A percentile compares a stretch with the other conserved stretches of the same genome.
phyloP scores from a whole-genome alignment of 2,888 invertebrate species.

The Brachylomia viminalis region DNA sequence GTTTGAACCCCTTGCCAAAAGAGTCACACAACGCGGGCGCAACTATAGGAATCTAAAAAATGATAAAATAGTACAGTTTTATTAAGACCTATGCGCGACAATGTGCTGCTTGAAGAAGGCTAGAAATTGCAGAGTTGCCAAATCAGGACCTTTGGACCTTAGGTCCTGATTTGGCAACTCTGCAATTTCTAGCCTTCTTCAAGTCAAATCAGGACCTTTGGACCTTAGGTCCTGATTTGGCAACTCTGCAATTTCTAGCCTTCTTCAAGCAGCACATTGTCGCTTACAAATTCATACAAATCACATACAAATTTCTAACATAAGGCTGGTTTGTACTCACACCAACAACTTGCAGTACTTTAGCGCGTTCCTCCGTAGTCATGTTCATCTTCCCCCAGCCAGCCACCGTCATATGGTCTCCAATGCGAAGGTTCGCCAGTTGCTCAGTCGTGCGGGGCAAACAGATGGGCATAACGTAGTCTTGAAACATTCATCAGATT shows the following conservation, averaged over 20 bases:
- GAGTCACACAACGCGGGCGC: conserved; percentile 74
- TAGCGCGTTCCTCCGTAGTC: conserved; percentile 83
- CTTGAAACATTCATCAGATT: conserved; percentile 71
- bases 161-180: too few species aligned
- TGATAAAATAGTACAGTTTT: background rate
- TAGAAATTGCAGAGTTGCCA: too few species aligned
- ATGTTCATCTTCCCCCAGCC: conserved; percentile 89
- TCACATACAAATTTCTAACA: conserved; percentile 2
- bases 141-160: too few species aligned
- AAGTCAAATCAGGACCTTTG: too few species aligned
- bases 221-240: background rate
- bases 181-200: too few species aligned
- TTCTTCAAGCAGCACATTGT: background rate
- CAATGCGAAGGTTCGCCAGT: conserved; percentile 75
- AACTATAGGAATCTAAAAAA: conserved; percentile 80
- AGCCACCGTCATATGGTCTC: conserved; percentile 88
- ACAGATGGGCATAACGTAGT: conserved; percentile 91
- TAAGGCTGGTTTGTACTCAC: conserved; percentile 69
- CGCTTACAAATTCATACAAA: too few species aligned
- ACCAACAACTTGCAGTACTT: conserved; percentile 85
- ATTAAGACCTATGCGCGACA: background rate
- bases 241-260: too few species aligned
- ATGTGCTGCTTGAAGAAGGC: too few species aligned
- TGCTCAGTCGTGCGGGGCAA: conserved; percentile 84
- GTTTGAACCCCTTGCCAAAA: conserved; percentile 77